Conservation (phyloP, 1,140 invertebrate genomes). For the Choristoneura fumiferana region DNA sequence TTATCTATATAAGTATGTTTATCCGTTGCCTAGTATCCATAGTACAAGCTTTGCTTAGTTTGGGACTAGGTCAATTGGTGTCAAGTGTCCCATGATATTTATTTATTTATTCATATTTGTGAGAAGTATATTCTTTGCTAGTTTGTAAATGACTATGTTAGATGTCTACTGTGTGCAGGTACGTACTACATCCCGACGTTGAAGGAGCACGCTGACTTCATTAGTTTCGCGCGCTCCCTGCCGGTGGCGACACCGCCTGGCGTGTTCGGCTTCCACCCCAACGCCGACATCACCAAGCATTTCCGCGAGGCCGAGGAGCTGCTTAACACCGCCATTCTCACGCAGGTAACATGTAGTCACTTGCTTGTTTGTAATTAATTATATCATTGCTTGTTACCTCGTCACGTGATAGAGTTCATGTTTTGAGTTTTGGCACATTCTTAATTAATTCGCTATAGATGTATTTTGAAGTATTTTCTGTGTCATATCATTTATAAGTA, state of each 20-base stretch:
- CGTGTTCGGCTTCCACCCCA: conserved; percentile 96
- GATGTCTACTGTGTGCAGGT: conserved; percentile 55
- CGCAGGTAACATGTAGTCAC: conserved; percentile 87
- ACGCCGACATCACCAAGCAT: conserved; percentile 97
- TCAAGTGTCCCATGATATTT: too few species aligned
- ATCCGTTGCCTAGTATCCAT: too few species aligned
- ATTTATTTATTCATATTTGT: conserved; percentile 5
- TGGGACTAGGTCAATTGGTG: too few species aligned
- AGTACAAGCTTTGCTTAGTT: too few species aligned
- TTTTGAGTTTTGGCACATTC: too few species aligned
- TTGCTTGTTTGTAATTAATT: too few species aligned
- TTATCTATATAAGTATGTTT: too few species aligned
- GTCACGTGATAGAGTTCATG: too few species aligned
- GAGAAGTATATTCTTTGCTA: not conserved
- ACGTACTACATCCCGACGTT: conserved; percentile 87
- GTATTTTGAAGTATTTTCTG: too few species aligned
- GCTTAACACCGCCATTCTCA: conserved; percentile 88
- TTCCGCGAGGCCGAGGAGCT: conserved; percentile 91
- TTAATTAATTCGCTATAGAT: too few species aligned
- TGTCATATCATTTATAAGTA: too few species aligned
- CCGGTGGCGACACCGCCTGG: conserved; percentile 90
- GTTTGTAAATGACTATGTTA: not conserved
- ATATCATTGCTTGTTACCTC: too few species aligned
- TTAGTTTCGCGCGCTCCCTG: conserved; percentile 88
- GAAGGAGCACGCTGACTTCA: conserved; percentile 87